phyloP scores from a whole-genome alignment of 1,140 invertebrate genomes.

The Diplogasteroides magnus region DNA sequence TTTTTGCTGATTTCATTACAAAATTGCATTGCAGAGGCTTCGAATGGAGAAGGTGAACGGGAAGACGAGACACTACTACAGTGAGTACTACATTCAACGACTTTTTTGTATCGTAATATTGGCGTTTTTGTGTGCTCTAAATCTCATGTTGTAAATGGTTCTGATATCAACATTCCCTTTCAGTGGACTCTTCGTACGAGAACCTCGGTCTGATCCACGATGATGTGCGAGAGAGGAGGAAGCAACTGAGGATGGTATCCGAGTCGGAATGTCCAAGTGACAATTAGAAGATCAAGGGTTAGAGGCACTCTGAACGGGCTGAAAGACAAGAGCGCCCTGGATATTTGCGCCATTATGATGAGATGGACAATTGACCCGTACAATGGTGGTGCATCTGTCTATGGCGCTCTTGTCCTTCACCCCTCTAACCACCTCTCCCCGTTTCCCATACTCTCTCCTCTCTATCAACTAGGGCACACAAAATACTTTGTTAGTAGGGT shows the following conservation, averaged over 20 bases:
- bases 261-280: slow-evolving; percentile 12
- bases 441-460: too few relatives aligned
- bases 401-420: too few relatives aligned
- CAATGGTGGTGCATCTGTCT: too few relatives aligned
- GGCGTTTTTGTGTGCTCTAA: not conserved
- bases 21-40: not conserved
- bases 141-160: not conserved
- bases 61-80: not conserved
- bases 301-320: too few relatives aligned
- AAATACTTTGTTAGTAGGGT: too few relatives aligned
- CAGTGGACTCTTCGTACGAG: slow-evolving; percentile 42
- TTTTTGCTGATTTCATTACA: too few relatives aligned
- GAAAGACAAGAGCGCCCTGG: too few relatives aligned
- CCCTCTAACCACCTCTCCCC: too few relatives aligned
- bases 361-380: too few relatives aligned
- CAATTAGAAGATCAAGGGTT: not conserved
- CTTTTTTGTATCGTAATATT: not conserved
- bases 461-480: too few relatives aligned
- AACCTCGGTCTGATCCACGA: slow-evolving; percentile 42
- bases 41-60: not conserved
- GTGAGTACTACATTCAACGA: not conserved
- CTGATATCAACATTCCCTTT: slow-evolving; percentile 4
- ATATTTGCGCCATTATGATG: too few relatives aligned
- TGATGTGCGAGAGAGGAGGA: slow-evolving; percentile 30
- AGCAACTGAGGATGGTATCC: slow-evolving; percentile 22